Conservation (phyloP, 2,888 invertebrate species). For the Perithous albicinctus region DNA sequence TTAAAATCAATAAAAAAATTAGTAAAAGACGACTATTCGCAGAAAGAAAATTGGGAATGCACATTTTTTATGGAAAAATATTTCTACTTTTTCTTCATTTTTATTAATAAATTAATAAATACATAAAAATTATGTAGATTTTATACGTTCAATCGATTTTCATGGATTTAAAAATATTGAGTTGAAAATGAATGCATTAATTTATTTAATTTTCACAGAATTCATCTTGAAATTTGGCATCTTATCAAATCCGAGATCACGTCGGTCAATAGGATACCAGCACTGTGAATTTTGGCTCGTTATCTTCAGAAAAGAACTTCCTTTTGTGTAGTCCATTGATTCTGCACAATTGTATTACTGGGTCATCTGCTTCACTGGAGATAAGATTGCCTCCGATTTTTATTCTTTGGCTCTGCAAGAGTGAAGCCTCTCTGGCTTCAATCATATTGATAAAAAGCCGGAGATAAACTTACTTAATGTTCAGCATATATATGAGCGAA, state of each 20-base stretch:
- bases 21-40: neutral
- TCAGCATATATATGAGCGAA: too few relatives aligned
- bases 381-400: neutral
- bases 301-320: neutral
- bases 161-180: too few relatives aligned
- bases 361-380: conserved; percentile 2
- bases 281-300: neutral
- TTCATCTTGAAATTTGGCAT: conserved; percentile 11
- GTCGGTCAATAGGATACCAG: neutral
- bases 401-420: too few relatives aligned
- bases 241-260: conserved; percentile 1
- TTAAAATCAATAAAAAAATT: neutral
- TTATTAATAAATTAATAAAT: too few relatives aligned
- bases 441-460: neutral
- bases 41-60: neutral
- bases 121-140: too few relatives aligned
- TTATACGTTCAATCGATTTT: too few relatives aligned
- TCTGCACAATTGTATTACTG: conserved; percentile 17
- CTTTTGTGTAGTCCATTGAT: neutral
- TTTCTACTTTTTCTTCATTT: neutral
- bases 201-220: neutral
- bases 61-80: neutral
- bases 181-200: too few relatives aligned
- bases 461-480: neutral
- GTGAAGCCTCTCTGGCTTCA: neutral